Percentiles rank a stretch among this genome's conserved stretches.
phyloP scores from a whole-genome alignment of 2,888 invertebrate species.

The Globia sparganii region DNA sequence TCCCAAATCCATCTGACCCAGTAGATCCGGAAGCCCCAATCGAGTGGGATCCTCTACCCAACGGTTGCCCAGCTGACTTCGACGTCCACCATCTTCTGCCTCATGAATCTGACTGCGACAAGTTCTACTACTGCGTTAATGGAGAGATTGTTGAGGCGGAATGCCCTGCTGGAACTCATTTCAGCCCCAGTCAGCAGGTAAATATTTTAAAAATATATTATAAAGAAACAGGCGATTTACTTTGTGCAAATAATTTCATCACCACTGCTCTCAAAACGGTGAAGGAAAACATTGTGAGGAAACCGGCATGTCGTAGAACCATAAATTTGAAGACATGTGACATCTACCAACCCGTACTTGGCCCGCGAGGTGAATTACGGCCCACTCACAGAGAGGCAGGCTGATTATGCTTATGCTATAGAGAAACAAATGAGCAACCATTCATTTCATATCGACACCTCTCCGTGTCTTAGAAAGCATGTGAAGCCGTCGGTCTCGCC shows the following conservation, averaged over 20 bases:
- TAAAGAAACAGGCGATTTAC: not conserved
- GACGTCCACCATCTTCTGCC: slow-evolving; percentile 65
- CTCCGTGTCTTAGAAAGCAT: not conserved
- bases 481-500: too few relatives aligned
- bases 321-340: too few relatives aligned
- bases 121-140: slow-evolving; percentile 54
- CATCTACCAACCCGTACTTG: too few relatives aligned
- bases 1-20: not conserved
- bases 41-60: slow-evolving; percentile 52
- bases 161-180: slow-evolving; percentile 65
- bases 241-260: too few relatives aligned
- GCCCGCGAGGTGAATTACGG: too few relatives aligned
- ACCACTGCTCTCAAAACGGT: too few relatives aligned
- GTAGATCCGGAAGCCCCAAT: not conserved
- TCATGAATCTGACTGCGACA: slow-evolving; percentile 67
- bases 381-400: too few relatives aligned
- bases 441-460: not conserved
- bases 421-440: not conserved
- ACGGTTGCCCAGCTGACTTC: slow-evolving; percentile 71
- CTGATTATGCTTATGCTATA: too few relatives aligned
- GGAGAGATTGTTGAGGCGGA: slow-evolving; percentile 58
- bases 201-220: not conserved
- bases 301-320: too few relatives aligned
- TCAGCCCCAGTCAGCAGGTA: slow-evolving; percentile 60
- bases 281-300: too few relatives aligned